These are phyloP conservation scores for Pungitius pungitius DNA, from an alignment of 2,113 vertebrate genomes.

Conservation along the genomic window DNA sequence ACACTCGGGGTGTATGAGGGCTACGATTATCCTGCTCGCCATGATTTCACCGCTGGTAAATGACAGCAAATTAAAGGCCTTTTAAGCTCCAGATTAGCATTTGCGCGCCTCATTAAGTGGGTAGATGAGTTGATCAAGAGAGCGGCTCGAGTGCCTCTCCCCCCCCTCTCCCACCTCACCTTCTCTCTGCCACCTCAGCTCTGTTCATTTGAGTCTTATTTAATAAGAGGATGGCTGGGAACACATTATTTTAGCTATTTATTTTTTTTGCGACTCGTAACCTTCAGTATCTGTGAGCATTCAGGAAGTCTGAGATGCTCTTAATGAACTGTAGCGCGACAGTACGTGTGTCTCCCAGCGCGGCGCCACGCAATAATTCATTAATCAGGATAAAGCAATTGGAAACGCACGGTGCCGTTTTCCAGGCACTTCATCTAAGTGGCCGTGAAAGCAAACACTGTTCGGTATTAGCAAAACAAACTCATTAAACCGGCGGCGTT, in stretches of 20 bases:
- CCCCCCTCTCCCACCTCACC: conserved; percentile 6
- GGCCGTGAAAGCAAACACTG: conserved; percentile 70
- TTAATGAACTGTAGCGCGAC: conserved; percentile 56
- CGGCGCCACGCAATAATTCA: conserved; percentile 61
- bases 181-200: conserved; percentile 20
- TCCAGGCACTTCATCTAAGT: conserved; percentile 62
- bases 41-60: conserved; percentile 72
- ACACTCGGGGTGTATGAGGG: conserved; percentile 54
- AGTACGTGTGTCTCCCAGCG: conserved; percentile 42
- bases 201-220: not conserved
- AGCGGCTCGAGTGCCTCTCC: conserved; percentile 16
- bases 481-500: conserved; percentile 56
- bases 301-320: conserved; percentile 37
- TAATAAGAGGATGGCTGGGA: not conserved
- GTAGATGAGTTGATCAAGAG: conserved; percentile 58
- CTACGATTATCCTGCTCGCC: conserved; percentile 68
- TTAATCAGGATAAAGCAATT: conserved; percentile 61
- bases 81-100: conserved; percentile 74
- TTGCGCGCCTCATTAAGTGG: conserved; percentile 65
- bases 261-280: conserved; percentile 7
- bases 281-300: conserved; percentile 38
- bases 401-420: conserved; percentile 46
- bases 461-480: conserved; percentile 73
- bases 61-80: conserved; percentile 74
- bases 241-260: conserved; percentile 10